Percentiles rank a stretch among this genome's conserved stretches.
These are phyloP conservation scores for Coryphaenoides rupestris DNA, from an alignment of 2,113 vertebrate species.

Conservation along the genomic window DNA sequence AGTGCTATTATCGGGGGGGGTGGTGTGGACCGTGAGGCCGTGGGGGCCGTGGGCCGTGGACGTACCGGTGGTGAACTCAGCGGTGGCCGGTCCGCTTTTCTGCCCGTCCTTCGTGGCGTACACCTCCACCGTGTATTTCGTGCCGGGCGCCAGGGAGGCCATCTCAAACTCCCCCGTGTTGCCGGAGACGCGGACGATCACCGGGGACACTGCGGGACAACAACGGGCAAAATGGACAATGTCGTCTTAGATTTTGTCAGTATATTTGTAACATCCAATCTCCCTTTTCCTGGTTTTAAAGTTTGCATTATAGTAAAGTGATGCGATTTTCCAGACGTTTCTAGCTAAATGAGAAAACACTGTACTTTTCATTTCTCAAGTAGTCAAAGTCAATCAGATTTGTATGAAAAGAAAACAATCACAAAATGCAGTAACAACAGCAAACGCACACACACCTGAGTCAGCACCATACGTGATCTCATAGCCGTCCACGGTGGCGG, in stretches of 20 bases:
- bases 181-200: conserved; percentile 81
- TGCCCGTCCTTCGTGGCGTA: conserved; percentile 75
- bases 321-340: too few relatives aligned
- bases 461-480: conserved; percentile 81
- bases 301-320: too few relatives aligned
- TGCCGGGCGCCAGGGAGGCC: conserved; percentile 76
- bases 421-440: not conserved
- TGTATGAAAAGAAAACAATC: too few relatives aligned
- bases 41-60: too few relatives aligned
- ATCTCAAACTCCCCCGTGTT: conserved; percentile 86
- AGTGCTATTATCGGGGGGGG: too few relatives aligned
- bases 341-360: too few relatives aligned
- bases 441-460: conserved; percentile 63
- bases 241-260: too few relatives aligned
- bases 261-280: too few relatives aligned
- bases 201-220: conserved; percentile 69
- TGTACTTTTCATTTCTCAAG: too few relatives aligned
- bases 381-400: too few relatives aligned
- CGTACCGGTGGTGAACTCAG: conserved; percentile 85
- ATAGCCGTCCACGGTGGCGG: conserved; percentile 85
- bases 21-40: too few relatives aligned
- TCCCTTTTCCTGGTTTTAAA: too few relatives aligned
- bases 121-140: conserved; percentile 77
- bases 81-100: conserved; percentile 74
- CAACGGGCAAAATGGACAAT: not conserved